These are phyloP conservation scores for Genyomyrus donnyi DNA, from an alignment of 2,113 vertebrate genomes.

Conservation along the genomic window DNA sequence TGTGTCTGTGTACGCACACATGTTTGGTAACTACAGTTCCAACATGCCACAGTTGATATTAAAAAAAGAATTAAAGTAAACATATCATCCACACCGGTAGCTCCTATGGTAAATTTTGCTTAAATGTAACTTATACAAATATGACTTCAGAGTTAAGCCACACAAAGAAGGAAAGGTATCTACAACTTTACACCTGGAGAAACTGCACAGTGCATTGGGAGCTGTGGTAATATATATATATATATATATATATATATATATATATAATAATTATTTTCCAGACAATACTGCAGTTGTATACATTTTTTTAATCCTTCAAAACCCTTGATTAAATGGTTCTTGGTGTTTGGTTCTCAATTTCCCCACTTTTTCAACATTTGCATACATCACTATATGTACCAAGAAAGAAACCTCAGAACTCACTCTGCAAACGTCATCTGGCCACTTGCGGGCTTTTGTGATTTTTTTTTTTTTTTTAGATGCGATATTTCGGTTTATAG, in stretches of 20 bases:
- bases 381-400: neutral
- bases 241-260: too few relatives aligned
- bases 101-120: neutral
- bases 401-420: neutral
- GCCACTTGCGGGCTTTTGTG: neutral
- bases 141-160: neutral
- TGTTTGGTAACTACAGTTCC: neutral
- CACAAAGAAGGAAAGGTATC: neutral
- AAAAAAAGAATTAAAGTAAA: neutral
- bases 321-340: neutral
- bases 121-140: neutral
- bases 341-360: neutral
- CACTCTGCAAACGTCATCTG: neutral
- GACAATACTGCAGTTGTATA: neutral
- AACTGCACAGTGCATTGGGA: neutral
- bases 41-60: neutral
- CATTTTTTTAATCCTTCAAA: neutral
- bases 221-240: neutral
- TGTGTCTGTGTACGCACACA: too few relatives aligned
- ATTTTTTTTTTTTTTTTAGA: neutral
- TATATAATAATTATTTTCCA: neutral
- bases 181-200: neutral
- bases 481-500: neutral
- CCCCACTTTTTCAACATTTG: neutral
- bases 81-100: neutral